Conservation (phyloP, 1,140 invertebrate species). For the Drosophila sechellia region DNA sequence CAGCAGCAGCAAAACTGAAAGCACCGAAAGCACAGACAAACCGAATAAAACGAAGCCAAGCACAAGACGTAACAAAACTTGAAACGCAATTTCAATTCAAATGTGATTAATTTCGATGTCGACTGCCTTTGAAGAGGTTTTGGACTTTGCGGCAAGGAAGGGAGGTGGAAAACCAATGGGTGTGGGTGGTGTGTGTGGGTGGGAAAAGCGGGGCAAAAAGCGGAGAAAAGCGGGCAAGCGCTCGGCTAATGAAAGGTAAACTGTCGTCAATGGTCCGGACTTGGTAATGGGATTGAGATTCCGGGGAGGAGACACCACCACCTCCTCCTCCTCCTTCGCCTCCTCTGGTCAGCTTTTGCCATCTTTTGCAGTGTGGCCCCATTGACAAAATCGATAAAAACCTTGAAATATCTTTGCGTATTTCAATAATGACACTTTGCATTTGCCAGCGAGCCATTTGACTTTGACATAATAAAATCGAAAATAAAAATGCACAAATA, state of each 20-base stretch:
- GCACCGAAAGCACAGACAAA: slow-evolving; percentile 11
- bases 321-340: neutral
- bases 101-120: slow-evolving; percentile 74
- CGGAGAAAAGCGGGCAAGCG: slow-evolving; percentile 4
- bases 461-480: slow-evolving; percentile 23
- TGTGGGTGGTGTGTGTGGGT: neutral
- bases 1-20: slow-evolving; percentile 18
- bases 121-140: slow-evolving; percentile 57
- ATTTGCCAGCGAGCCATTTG: slow-evolving; percentile 1
- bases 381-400: slow-evolving; percentile 69
- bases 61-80: slow-evolving; percentile 25
- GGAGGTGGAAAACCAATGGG: slow-evolving; percentile 6
- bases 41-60: slow-evolving; percentile 27
- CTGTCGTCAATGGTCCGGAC: slow-evolving; percentile 20
- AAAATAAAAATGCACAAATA: slow-evolving; percentile 33
- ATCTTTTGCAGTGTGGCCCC: slow-evolving; percentile 25
- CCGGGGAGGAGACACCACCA: neutral
- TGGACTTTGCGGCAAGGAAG: slow-evolving; percentile 12
- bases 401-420: slow-evolving; percentile 63
- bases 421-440: slow-evolving; percentile 56
- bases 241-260: slow-evolving; percentile 36
- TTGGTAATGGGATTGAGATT: slow-evolving; percentile 9
- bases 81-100: slow-evolving; percentile 73
- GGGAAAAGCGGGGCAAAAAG: neutral
- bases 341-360: neutral